Base-by-base conservation (phyloP, 1,140 invertebrate genomes). In the Phenacoccus solenopsis region DNA sequence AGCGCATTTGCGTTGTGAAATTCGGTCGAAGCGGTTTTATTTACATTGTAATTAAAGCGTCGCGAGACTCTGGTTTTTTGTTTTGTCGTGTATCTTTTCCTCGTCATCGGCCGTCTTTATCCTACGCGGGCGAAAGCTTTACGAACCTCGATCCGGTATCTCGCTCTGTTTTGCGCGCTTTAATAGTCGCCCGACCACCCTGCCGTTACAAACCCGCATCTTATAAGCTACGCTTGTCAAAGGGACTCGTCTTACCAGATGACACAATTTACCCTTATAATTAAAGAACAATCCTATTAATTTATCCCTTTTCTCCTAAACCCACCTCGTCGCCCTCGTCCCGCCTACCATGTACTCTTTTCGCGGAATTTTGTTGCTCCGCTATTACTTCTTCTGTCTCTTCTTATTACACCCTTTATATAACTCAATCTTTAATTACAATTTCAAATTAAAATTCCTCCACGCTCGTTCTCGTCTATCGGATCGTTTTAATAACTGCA, bases 211-310 rank as follows among this genome's bases (percentile, higher is more conserved):
- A 49, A 49, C 59, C 59, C 21, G 59, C 59, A 64, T 64, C 59
- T 64, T 64, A 64, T 25, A 64, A 64, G 22, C 59, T 64, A 64
- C 59, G 59, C 59, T 64, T 64, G 59, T 64, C 59, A 64, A 64
- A 64, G 25, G 59, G 59, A 64, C 59, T 64, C 59, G 59, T 64
- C 59, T 64, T 64, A 64, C 59, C 59, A 64, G 59, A 64, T 64
- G 59, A 64, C 59, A 64, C 59, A 64, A 64, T 64, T 64, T 64
- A 64, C 59, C 59, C 59, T 64, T 64, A 64, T 64, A 64, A 64
- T 64, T 64, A 64, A 64, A 64, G 59, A 64, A 64, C 59, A 64
- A 64, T 64, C 59, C 59, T 64, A 64, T 64, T 64, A 64, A 64
- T 64, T 64, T 64, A 64, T 64, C 59, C 59, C 59, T 64, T n/a